Evolutionary conservation across 2,888 invertebrate species (phyloP), one percentile per base, ranked within the genome.

Genomic region (Apodemia zela): DNA sequence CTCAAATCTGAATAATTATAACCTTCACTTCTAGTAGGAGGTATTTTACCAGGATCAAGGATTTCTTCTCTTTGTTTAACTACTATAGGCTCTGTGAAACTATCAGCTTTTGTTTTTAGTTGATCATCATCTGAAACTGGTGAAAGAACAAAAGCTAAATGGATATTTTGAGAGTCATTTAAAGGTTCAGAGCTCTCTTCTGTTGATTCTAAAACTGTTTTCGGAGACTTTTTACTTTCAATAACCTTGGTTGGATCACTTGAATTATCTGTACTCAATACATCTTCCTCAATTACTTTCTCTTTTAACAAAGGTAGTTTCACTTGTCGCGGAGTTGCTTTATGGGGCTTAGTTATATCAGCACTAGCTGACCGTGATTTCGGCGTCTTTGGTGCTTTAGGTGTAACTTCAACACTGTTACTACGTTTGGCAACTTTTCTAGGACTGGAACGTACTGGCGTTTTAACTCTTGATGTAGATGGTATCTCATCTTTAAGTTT

Each of bases 111-210:
- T 29, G 66, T 66, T 17, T 15, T 45, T 0, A 63, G 63, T 5
- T 68, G 69, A 11, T 79, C 77, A 8, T 78, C 72, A 42, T 74
- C 82, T 11, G 76, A 78, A n/a, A 78, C 74, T 0, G 87, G 87
- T 1, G 92, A 90, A 35, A 92, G 67, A 25, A 75, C 79, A 49
- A 92, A 72, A 68, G 75, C 79, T 49, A 92, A 72, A 68, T 84
- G 87, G 62, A 92, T 80, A 60, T 80, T 81, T 77, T 92, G 92
- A 0, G 92, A 92, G 69, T 92, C 90, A 63, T 87, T 82, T 7
- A 84, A 68, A 7, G 60, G 63, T 62, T 85, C 85, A 0, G 81
- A 80, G 51, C 64, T 76, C 69, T 89, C 88, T 65, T 84, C 84
- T 1, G 67, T 85, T 0, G 81, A 81, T 66, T 84, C 82, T 15